Conservation (phyloP, 2,113 vertebrate species). For the Dermatemys mawii region DNA sequence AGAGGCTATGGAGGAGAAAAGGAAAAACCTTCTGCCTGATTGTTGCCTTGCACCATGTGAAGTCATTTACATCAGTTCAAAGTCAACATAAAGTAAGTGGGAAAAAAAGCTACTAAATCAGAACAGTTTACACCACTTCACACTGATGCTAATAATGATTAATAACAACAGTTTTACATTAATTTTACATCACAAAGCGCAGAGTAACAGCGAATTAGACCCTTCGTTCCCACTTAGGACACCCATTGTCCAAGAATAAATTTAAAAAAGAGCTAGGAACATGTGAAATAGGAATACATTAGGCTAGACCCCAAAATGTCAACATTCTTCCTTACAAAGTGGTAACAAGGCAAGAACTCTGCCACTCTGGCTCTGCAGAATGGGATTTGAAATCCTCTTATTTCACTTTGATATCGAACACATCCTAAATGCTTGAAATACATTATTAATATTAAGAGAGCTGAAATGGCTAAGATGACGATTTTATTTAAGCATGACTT, state of each 20-base stretch:
- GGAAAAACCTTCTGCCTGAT: no score
- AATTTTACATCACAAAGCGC: no score
- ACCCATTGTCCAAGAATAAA: not conserved
- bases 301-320: not conserved
- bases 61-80: no score
- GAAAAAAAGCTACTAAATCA: no score
- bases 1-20: no score
- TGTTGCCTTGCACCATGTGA: no score
- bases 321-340: not conserved
- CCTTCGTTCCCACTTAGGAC: not conserved
- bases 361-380: not conserved
- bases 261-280: not conserved
- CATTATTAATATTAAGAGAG: not conserved
- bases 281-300: not conserved
- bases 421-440: not conserved
- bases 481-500: not conserved
- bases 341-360: not conserved
- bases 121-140: fast-evolving
- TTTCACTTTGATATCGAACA: not conserved
- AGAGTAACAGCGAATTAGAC: not conserved
- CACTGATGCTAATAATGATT: not conserved
- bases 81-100: no score
- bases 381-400: not conserved
- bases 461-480: not conserved
- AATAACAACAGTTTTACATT: no score